Evolutionary conservation across 2,113 vertebrate species (phyloP), one percentile per base, ranked within the genome.

Genomic region (Stegastes partitus): DNA sequence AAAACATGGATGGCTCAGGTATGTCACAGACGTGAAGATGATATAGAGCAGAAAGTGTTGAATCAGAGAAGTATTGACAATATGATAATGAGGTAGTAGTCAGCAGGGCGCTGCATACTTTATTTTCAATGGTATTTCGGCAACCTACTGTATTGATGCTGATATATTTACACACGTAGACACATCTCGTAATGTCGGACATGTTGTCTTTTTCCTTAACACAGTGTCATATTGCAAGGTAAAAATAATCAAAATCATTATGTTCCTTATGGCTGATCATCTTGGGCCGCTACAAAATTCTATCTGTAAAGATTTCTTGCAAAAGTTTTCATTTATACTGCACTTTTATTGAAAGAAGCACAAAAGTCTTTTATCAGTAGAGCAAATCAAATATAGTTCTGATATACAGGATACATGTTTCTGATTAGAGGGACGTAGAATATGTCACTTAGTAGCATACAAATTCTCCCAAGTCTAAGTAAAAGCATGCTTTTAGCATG

Each of bases 71-170:
- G 86, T 74, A 85, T 86, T 63, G 90, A 91, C 89, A 81, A 82
- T 67, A 85, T 85, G 82, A 87, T 87, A 76, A 91, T 93, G 94
- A 94, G 94, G 94, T 93, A 93, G 93, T 89, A 93, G 92, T 89
- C 93, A 94, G 89, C 91, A 91, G 91, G 86, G 83, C 64, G 92
- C 91, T 95, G 92, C 92, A 86, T 93, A 91, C 91, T 92, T 91
- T 81, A 76, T 88, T 90, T 90, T 86, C 82, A 82, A 84, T 90
- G 89, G 86, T 90, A 84, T 85, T 86, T 89, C 78, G 83, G 89
- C 92, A 93, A 87, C 89, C 87, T 90, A 89, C 90, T 92, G 89
- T 49, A 71, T 74, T 76, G 75, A 85, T 22, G 80, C 74, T 74
- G 79, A 90, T 87, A 88, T 92, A 94, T 93, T 91, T 93, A 92